Base-by-base conservation (phyloP, 2,888 invertebrate species). In the Microplitis manilae region DNA sequence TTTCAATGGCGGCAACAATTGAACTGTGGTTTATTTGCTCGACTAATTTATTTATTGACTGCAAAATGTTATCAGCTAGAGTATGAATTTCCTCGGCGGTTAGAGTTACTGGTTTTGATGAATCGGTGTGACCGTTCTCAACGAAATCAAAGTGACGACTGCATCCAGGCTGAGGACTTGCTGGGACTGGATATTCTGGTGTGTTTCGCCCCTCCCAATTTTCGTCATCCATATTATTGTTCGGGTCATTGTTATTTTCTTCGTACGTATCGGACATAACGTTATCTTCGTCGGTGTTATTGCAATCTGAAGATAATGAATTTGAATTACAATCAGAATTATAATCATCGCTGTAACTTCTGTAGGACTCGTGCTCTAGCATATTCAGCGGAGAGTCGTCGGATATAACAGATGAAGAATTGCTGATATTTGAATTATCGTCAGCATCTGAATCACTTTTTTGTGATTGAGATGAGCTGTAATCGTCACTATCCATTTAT, bases 241-340 rank as follows among this genome's bases (percentile, higher is more conserved):
- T 86, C 0, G 86, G 84, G 77, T 86, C 86, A 64, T 86, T 87
- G 67, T 87, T 86, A 69, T 86, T 87, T 67, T 85, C 85, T 78
- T 86, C 85, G 0, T 84, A 73, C 1, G 83, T 80, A 60, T 85
- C 83, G n/a, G 74, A 30, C 60, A 62, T 64, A 6, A 79, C 78
- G 13, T 68, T 30, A 30, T 30, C 30, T 30, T 30, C 30, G 4
- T 30, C 30, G 30, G 30, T 30, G 30, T 30, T 30, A 30, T 30
- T 30, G 30, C 4, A 30, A 30, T 30, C 30, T 30, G 30, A 30
- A 30, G 30, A 30, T 30, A 30, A 30, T 30, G 30, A 30, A 30
- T 30, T 30, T 30, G 30, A 30, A 30, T 30, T 30, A 2, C 30
- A 41, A 6, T 61, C 8, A 1, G 39, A 30, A 9, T 15, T 30